Conservation (phyloP, 2,113 vertebrate species). For the Heloderma charlesbogerti region DNA sequence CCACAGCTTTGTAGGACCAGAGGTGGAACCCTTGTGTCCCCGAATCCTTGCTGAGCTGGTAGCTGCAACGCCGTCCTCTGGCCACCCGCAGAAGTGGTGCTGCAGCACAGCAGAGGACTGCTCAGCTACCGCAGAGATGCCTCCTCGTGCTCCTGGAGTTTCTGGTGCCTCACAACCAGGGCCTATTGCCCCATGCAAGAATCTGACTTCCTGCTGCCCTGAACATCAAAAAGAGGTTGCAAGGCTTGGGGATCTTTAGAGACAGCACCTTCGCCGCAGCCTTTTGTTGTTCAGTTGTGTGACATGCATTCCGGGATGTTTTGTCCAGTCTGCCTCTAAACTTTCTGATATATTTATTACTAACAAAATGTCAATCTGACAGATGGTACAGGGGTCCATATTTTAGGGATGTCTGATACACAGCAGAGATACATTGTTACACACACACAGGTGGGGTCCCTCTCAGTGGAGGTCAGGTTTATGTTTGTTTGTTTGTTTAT, state of each 20-base stretch:
- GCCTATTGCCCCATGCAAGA: neutral
- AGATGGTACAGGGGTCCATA: neutral
- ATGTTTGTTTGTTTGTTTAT: neutral
- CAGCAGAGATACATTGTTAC: neutral
- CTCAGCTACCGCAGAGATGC: neutral
- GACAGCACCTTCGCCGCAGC: neutral
- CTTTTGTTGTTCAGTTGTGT: too few relatives aligned
- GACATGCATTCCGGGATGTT: neutral
- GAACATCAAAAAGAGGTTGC: neutral
- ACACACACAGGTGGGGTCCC: neutral
- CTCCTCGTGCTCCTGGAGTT: neutral
- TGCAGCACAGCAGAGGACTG: neutral
- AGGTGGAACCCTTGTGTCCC: neutral
- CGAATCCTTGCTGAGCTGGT: neutral
- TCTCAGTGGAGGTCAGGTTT: neutral
- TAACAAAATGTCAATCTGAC: neutral
- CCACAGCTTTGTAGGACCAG: neutral
- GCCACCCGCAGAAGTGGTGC: neutral
- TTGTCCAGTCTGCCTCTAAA: neutral
- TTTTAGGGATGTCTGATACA: neutral
- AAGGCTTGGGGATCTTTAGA: neutral
- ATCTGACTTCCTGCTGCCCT: neutral
- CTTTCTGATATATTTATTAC: neutral
- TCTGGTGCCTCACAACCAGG: neutral
- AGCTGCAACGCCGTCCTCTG: neutral